A percentile compares a stretch with the other conserved stretches of the same genome.
These are phyloP conservation scores for Hylaeus anthracinus DNA, from an alignment of 1,140 invertebrate species.

Conservation along the genomic window DNA sequence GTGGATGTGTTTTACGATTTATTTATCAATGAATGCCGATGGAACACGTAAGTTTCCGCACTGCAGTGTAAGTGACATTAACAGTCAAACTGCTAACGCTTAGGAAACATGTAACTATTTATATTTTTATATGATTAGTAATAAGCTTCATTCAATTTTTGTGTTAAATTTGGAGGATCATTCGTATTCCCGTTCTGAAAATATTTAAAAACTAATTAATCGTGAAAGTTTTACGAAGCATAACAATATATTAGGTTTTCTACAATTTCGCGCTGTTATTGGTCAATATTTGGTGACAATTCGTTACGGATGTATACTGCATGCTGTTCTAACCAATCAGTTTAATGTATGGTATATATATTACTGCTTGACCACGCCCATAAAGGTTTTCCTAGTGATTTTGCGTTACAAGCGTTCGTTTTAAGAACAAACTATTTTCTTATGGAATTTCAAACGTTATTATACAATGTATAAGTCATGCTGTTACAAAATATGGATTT, in stretches of 20 bases:
- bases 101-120: not conserved
- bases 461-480: no score
- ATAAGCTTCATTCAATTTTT: not conserved
- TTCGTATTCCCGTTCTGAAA: not conserved
- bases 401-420: not conserved
- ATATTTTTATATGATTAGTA: not conserved
- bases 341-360: not conserved
- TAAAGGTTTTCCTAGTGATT: not conserved
- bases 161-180: not conserved
- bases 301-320: not conserved
- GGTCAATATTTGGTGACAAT: not conserved
- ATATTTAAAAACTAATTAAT: conserved; percentile 4
- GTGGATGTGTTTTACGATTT: not conserved
- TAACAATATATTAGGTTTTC: not conserved
- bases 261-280: not conserved
- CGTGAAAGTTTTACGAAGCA: not conserved
- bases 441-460: no score
- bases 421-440: no score
- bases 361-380: not conserved
- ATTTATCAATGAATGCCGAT: conserved; percentile 19
- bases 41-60: not conserved
- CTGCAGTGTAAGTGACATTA: not conserved
- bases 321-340: not conserved
- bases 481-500: not conserved
- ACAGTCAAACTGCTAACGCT: not conserved